Percentiles rank a stretch among this genome's conserved stretches.
These are phyloP conservation scores for Atractosteus spatula DNA, from an alignment of 2,113 vertebrate genomes.

Conservation along the genomic window DNA sequence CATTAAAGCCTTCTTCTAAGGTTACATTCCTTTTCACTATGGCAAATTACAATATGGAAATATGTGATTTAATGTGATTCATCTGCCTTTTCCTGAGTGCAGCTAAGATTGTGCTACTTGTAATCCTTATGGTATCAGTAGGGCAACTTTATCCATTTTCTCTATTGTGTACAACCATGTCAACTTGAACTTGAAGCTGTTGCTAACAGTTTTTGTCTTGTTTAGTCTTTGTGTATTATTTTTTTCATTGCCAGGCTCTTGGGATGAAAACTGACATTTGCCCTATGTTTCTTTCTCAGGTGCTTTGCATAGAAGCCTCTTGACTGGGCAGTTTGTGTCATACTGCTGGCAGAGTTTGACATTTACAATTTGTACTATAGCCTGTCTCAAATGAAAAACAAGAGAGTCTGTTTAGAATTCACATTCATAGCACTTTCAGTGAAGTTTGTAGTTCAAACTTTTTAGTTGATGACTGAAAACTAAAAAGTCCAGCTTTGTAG, in stretches of 20 bases:
- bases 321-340: background rate
- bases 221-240: background rate
- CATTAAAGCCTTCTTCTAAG: too few species aligned
- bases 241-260: too few species aligned
- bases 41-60: too few species aligned
- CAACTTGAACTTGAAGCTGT: background rate
- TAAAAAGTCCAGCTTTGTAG: background rate
- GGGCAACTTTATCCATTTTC: background rate
- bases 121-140: background rate
- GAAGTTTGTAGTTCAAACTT: slow-evolving; percentile 3
- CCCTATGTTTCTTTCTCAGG: background rate
- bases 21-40: too few species aligned
- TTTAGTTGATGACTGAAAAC: too few species aligned
- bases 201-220: background rate
- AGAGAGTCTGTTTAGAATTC: background rate
- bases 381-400: background rate
- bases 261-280: slow-evolving; percentile 1
- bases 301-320: background rate
- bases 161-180: background rate
- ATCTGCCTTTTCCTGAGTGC: too few species aligned
- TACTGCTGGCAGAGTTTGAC: slow-evolving; percentile 3
- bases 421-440: background rate
- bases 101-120: too few species aligned
- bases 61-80: too few species aligned
- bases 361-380: slow-evolving; percentile 7